Percentiles rank a stretch among this genome's conserved stretches.
These are phyloP conservation scores for Lota lota DNA, from an alignment of 2,113 vertebrate genomes.

Conservation along the genomic window DNA sequence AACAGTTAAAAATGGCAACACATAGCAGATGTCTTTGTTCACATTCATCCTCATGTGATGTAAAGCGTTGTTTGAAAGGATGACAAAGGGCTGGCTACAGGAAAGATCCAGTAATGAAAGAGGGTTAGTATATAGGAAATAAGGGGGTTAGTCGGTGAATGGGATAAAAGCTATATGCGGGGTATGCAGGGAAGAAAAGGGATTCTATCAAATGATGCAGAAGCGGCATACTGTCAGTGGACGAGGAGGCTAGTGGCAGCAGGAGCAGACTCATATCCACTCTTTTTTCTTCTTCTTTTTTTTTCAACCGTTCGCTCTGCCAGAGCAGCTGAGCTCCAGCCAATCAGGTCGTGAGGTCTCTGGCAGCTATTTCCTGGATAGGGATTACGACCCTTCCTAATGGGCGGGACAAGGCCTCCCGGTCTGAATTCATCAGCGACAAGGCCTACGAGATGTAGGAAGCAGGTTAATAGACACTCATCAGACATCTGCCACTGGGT, in stretches of 20 bases:
- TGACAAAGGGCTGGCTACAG: too few species aligned
- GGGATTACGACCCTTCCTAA: constrained; percentile 77
- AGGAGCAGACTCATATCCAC: constrained; percentile 51
- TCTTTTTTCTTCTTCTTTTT: too few species aligned
- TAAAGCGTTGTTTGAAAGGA: too few species aligned
- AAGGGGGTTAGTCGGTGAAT: too few species aligned
- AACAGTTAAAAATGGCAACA: too few species aligned
- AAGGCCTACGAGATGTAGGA: constrained; percentile 72
- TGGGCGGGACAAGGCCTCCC: constrained; percentile 75
- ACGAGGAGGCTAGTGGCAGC: constrained; percentile 44
- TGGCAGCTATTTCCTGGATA: constrained; percentile 67
- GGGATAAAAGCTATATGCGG: too few species aligned
- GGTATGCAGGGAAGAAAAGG: too few species aligned
- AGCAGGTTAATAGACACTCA: constrained; percentile 83
- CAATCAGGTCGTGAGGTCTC: constrained; percentile 63
- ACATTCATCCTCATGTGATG: too few species aligned
- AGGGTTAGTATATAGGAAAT: too few species aligned
- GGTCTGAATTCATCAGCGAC: constrained; percentile 76
- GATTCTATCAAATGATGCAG: too few species aligned
- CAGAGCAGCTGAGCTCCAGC: constrained; percentile 57
- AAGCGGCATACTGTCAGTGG: constrained; percentile 22
- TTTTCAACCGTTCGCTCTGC: constrained; percentile 52
- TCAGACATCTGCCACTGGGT: constrained; percentile 80
- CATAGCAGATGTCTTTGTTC: too few species aligned
- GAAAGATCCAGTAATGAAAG: too few species aligned